phyloP scores from a whole-genome alignment of 2,888 invertebrate species.

The Petrolisthes manimaculis region DNA sequence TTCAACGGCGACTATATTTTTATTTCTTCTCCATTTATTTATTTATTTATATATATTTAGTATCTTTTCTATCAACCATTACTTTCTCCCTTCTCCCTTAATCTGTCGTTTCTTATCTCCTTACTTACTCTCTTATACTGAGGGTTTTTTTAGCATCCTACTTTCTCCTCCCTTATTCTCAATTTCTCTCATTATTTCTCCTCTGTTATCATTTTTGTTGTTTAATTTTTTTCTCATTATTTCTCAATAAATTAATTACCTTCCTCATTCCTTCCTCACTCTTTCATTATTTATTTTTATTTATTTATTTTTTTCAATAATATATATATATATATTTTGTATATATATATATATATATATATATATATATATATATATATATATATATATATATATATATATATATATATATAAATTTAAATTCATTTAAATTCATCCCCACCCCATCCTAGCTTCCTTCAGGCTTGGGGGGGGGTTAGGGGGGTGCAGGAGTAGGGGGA shows the following conservation, averaged over 20 bases:
- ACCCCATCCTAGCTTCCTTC: constrained; percentile 14
- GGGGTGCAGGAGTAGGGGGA: too few relatives aligned
- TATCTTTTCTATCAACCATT: too few relatives aligned
- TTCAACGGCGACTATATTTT: too few relatives aligned
- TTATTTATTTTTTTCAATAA: neutral
- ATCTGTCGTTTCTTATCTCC: too few relatives aligned
- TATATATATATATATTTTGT: too few relatives aligned
- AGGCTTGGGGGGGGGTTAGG: too few relatives aligned
- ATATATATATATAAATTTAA: constrained; percentile 40
- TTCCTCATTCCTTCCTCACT: neutral
- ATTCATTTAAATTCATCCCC: constrained; percentile 15
- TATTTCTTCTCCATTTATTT: too few relatives aligned
- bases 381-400: constrained; percentile 40
- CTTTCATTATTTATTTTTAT: neutral
- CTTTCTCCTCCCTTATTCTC: neutral
- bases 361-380: neutral
- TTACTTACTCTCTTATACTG: neutral
- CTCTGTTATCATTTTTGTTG: neutral
- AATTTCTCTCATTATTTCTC: neutral
- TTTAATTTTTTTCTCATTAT: neutral
- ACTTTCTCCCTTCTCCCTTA: too few relatives aligned
- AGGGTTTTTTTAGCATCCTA: neutral
- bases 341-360: constrained; percentile 13
- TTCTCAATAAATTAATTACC: neutral
- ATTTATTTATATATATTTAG: too few relatives aligned